phyloP scores from a whole-genome alignment of 2,113 vertebrate species.

The Motacilla alba region DNA sequence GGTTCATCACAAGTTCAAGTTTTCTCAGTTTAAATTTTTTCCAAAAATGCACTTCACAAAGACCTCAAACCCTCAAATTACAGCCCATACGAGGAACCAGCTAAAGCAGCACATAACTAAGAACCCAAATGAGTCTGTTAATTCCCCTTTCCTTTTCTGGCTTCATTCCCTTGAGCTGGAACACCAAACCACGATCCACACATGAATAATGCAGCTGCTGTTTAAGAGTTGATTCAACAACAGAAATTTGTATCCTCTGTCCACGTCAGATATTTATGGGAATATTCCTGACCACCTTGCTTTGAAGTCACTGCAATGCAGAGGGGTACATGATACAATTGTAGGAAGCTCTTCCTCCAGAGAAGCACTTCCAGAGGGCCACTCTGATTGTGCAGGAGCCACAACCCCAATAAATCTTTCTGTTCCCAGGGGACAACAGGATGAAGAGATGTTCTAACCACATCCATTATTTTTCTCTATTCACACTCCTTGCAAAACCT shows the following conservation, averaged over 20 bases:
- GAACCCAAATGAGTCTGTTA: not conserved
- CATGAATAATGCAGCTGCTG: conserved; percentile 20
- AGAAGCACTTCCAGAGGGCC: conserved; percentile 11
- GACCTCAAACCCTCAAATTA: conserved; percentile 41
- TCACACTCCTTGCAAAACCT: not conserved
- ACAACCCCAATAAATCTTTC: not conserved
- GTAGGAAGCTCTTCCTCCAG: conserved; percentile 29
- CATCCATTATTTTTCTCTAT: conserved; percentile 13
- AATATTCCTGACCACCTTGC: not conserved
- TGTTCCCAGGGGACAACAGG: conserved; percentile 1
- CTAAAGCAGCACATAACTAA: conserved; percentile 13
- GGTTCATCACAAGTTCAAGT: not conserved
- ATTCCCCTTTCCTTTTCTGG: not conserved
- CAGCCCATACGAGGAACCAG: not conserved
- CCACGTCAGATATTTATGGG: not conserved
- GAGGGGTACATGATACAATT: not conserved
- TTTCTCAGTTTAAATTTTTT: not conserved
- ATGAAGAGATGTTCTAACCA: conserved; percentile 29
- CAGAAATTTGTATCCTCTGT: not conserved
- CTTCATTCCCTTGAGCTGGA: not conserved
- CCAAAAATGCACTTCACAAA: not conserved
- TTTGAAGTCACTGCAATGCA: conserved; percentile 26
- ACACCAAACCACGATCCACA: conserved; percentile 3
- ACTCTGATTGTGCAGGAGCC: not conserved
- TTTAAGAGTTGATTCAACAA: not conserved